Percentiles rank a stretch among this genome's conserved stretches.
Conservation (phyloP, 1,140 invertebrate species). For the Helicoverpa armigera region DNA sequence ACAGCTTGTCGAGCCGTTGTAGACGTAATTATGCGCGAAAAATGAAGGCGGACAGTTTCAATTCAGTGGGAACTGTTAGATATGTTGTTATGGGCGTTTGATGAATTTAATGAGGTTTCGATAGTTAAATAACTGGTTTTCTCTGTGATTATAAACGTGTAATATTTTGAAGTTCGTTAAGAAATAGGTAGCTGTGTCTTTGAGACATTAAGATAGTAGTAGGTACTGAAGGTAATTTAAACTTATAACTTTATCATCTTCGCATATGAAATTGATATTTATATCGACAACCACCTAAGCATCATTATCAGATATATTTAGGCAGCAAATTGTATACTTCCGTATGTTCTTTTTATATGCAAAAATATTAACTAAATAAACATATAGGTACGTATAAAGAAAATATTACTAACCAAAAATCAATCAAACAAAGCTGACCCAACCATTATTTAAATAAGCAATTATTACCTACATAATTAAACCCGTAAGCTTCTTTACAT, state of each 20-base stretch:
- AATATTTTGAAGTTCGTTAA: not conserved
- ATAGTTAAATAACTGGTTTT: not conserved
- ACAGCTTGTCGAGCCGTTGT: conserved; percentile 76
- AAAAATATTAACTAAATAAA: too few species aligned
- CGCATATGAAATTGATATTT: too few species aligned
- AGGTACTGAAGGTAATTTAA: too few species aligned
- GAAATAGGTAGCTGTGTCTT: not conserved
- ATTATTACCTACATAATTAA: not conserved
- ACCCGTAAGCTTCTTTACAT: conserved; percentile 1
- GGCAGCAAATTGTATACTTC: too few species aligned
- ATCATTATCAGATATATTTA: too few species aligned
- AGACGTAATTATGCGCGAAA: conserved; percentile 66
- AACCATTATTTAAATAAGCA: too few species aligned
- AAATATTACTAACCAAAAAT: not conserved
- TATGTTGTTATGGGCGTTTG: conserved; percentile 5
- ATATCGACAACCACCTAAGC: too few species aligned
- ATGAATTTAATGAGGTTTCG: conserved; percentile 17
- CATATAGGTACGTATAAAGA: not conserved
- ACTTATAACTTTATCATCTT: too few species aligned
- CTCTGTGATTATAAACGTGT: too few species aligned
- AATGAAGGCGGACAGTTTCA: conserved; percentile 56
- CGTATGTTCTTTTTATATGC: too few species aligned
- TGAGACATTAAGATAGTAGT: too few species aligned
- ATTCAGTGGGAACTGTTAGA: conserved; percentile 16
- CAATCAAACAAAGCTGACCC: not conserved